Evolutionary conservation across 1,140 invertebrate species (phyloP).

Genomic region (Zophobas atratus): DNA sequence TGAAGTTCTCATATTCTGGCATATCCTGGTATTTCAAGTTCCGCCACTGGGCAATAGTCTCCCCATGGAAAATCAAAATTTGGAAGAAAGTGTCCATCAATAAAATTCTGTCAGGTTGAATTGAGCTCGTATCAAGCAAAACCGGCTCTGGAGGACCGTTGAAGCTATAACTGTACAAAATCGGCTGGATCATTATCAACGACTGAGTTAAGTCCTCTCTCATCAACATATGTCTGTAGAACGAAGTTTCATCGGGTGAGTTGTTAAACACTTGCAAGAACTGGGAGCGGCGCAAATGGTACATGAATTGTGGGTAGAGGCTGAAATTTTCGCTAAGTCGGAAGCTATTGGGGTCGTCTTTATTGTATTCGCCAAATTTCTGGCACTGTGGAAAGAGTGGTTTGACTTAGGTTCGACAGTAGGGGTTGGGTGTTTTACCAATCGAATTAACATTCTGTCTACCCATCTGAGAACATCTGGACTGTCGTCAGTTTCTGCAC

Average conservation of each 20-base stretch:
- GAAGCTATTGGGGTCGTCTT: conserved; percentile 98
- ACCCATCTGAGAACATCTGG: conserved; percentile 98
- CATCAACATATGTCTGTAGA: conserved; percentile 98
- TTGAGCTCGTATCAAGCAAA: conserved; percentile 96
- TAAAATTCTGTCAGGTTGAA: conserved; percentile 96
- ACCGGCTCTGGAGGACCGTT: conserved; percentile 98
- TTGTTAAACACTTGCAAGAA: conserved; percentile 99
- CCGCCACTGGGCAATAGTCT: conserved; percentile 98
- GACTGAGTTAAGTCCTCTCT: conserved; percentile 97
- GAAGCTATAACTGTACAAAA: conserved; percentile 98
- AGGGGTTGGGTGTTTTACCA: conserved; percentile 76
- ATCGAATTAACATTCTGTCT: conserved; percentile 96
- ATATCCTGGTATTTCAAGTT: conserved; percentile 95
- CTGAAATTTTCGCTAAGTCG: conserved; percentile 96
- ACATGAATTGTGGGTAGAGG: conserved; percentile 99
- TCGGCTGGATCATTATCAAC: conserved; percentile 99
- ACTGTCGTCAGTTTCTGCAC: conserved; percentile 96
- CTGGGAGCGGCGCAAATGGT: conserved; percentile 97
- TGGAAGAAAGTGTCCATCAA: conserved; percentile 99
- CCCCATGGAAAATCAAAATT: conserved; percentile 99
- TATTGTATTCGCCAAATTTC: conserved; percentile 98
- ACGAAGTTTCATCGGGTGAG: conserved; percentile 99
- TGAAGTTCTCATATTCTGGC: conserved; percentile 98
- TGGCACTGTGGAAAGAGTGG: conserved; percentile 86
- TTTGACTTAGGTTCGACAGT: background rate